Conservation (phyloP, 2,888 invertebrate genomes). For the Sepiola atlantica region DNA sequence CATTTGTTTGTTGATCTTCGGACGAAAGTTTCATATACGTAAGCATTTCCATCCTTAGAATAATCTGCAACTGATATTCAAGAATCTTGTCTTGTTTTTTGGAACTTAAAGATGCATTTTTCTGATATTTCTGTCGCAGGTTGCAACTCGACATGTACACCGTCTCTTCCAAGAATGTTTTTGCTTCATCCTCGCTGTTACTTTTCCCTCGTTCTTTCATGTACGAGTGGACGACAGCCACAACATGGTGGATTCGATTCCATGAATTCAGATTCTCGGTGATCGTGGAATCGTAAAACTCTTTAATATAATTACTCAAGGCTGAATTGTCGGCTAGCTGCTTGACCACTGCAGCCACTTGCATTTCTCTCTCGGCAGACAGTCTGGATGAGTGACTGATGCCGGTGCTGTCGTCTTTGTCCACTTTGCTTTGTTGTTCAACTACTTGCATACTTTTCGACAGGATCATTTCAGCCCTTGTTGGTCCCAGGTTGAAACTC, state of each 20-base stretch:
- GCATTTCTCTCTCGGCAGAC: conserved; percentile 49
- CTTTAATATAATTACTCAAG: conserved; percentile 57
- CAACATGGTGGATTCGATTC: conserved; percentile 57
- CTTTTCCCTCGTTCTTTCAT: conserved; percentile 56
- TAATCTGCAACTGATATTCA: conserved; percentile 65
- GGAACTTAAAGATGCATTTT: conserved; percentile 47
- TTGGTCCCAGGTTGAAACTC: conserved; percentile 48
- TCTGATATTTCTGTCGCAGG: conserved; percentile 60
- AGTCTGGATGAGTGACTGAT: conserved; percentile 38
- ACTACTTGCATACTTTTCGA: conserved; percentile 52
- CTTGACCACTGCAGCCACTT: conserved; percentile 46
- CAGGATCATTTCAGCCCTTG: conserved; percentile 58
- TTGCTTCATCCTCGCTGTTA: conserved; percentile 53
- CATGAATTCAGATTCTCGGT: conserved; percentile 53
- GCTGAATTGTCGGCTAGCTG: conserved; percentile 53
- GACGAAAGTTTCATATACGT: conserved; percentile 52
- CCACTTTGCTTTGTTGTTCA: conserved; percentile 50
- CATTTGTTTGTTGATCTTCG: conserved; percentile 51
- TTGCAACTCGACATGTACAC: conserved; percentile 52
- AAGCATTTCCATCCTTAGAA: conserved; percentile 62
- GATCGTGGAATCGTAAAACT: conserved; percentile 58
- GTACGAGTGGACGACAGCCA: conserved; percentile 61
- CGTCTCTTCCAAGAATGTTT: conserved; percentile 45
- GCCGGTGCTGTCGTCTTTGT: conserved; percentile 49
- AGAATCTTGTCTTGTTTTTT: conserved; percentile 56